Evolutionary conservation across 2,797 vertebrate species (phyloP).

Genomic region (Enteromius paludinosus): DNA sequence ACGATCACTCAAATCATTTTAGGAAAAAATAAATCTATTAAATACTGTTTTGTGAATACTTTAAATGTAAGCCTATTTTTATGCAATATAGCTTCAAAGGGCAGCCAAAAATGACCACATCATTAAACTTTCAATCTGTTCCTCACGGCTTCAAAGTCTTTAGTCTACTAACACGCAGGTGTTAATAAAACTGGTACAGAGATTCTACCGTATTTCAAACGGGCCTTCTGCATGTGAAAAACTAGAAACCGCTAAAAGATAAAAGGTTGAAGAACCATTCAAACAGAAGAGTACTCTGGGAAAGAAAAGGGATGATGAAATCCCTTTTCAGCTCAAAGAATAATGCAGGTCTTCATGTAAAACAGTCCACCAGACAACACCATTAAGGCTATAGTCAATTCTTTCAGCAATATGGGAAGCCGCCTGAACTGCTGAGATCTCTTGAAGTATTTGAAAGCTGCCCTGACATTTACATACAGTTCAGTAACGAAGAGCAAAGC

Average conservation of each 20-base stretch:
- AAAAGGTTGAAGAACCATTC: not conserved
- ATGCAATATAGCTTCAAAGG: not conserved
- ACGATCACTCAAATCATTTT: not conserved
- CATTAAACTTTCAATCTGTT: not conserved
- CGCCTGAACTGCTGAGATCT: not conserved
- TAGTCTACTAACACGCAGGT: conserved; percentile 26
- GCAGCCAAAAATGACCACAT: not conserved
- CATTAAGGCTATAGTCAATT: not conserved
- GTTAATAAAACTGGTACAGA: conserved; percentile 13
- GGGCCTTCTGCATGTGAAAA: not conserved
- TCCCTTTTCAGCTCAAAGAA: not conserved
- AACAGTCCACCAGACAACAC: not conserved
- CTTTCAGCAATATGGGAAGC: not conserved
- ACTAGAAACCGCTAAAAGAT: not conserved
- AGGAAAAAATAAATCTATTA: not conserved
- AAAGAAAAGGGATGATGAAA: conserved; percentile 1
- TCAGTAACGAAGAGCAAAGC: conserved; percentile 15
- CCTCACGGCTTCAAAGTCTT: conserved; percentile 35
- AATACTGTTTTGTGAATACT: not conserved
- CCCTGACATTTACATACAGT: conserved; percentile 8
- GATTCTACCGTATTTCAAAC: not conserved
- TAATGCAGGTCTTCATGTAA: not conserved
- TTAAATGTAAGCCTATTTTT: not conserved
- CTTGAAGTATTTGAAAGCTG: not conserved
- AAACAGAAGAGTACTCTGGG: not conserved